Conservation (phyloP, 2,797 vertebrate species). For the Ctenopoma multispine region DNA sequence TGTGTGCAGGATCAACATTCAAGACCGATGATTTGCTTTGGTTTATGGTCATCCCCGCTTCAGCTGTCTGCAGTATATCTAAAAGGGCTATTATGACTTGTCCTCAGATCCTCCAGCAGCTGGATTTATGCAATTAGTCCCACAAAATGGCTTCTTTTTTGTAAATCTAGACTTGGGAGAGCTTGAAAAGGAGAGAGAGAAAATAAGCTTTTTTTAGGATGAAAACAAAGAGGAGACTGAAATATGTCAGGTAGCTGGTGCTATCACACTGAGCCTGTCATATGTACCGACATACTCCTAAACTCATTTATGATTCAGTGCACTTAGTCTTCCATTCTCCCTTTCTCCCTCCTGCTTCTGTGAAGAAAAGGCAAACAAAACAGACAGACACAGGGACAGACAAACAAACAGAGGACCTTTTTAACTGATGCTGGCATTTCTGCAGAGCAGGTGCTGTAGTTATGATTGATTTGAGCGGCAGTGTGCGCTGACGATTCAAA, state of each 20-base stretch:
- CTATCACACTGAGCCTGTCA: slow-evolving; percentile 48
- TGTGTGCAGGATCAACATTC: slow-evolving; percentile 26
- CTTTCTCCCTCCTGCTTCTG: slow-evolving; percentile 12
- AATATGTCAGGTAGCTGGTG: slow-evolving; percentile 60
- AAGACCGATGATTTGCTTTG: slow-evolving; percentile 16
- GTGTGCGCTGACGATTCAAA: slow-evolving; percentile 48
- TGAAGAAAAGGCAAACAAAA: slow-evolving; percentile 57
- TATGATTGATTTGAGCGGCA: slow-evolving; percentile 65
- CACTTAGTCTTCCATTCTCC: slow-evolving; percentile 61
- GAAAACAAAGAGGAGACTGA: slow-evolving; percentile 42
- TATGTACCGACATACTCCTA: slow-evolving; percentile 40
- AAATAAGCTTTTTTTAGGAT: slow-evolving; percentile 16
- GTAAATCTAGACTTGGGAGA: slow-evolving; percentile 44
- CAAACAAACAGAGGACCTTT: slow-evolving; percentile 43
- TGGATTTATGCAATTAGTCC: slow-evolving; percentile 51
- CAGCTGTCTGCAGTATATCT: slow-evolving; percentile 48
- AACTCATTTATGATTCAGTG: slow-evolving; percentile 69
- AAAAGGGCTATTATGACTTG: slow-evolving; percentile 24
- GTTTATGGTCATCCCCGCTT: slow-evolving; percentile 18
- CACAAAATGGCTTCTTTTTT: slow-evolving; percentile 50
- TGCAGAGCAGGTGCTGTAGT: slow-evolving; percentile 51
- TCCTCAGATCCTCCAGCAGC: slow-evolving; percentile 36
- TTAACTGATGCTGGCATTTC: slow-evolving; percentile 63
- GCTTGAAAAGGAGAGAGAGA: slow-evolving; percentile 9
- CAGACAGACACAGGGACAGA: slow-evolving; percentile 35